Evolutionary conservation across 2,888 invertebrate genomes (phyloP).

Genomic region (Andrena haemorrhoa): DNA sequence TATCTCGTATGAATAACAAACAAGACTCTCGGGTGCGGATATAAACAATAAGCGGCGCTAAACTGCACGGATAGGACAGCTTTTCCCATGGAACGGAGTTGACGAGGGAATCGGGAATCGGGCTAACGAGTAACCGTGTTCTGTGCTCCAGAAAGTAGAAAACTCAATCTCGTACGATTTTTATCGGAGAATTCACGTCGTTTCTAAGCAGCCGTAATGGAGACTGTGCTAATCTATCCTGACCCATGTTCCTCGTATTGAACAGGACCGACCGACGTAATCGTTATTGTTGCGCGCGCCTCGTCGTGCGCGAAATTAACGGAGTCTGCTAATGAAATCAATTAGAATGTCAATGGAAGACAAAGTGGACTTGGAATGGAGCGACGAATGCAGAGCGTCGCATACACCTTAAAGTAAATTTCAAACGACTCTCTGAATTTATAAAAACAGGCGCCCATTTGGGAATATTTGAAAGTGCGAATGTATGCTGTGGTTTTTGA

Average conservation of each 20-base stretch:
- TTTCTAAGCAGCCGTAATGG: not conserved
- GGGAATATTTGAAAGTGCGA: too few species aligned
- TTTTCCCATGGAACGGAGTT: constrained; percentile 40
- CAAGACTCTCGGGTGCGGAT: constrained; percentile 30
- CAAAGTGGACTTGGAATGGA: not conserved
- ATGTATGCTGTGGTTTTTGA: too few species aligned
- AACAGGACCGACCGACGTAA: not conserved
- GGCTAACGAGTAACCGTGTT: constrained; percentile 56
- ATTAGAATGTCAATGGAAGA: constrained; percentile 14
- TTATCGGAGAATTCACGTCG: not conserved
- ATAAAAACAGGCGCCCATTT: too few species aligned
- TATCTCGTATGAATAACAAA: constrained; percentile 42
- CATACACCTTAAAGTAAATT: not conserved
- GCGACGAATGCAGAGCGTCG: not conserved
- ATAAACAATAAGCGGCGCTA: constrained; percentile 25
- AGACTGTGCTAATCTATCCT: not conserved
- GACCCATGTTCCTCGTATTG: not conserved
- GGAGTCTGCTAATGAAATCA: not conserved
- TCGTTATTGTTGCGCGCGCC: not conserved
- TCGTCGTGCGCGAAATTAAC: not conserved
- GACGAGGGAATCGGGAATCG: constrained; percentile 42
- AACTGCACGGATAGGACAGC: constrained; percentile 30
- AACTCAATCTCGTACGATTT: constrained; percentile 21
- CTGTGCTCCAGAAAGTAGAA: constrained; percentile 57
- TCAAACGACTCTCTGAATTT: not conserved